A percentile compares a stretch with the other conserved stretches of the same genome.
phyloP scores from a whole-genome alignment of 2,888 invertebrate genomes.

The Malacosoma neustria region DNA sequence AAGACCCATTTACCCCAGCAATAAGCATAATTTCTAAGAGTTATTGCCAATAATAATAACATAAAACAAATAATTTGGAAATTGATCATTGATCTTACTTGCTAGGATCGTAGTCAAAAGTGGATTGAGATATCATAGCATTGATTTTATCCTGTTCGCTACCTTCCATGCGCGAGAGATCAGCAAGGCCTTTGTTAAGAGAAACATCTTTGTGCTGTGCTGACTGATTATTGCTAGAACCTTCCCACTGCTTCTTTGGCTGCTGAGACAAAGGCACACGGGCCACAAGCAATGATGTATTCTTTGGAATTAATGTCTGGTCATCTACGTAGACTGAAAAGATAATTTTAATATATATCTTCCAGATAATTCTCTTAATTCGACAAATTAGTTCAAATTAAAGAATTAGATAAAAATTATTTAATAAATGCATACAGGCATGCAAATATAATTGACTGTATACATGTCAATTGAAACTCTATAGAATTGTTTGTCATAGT shows the following conservation, averaged over 20 bases:
- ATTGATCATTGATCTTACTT: slow-evolving; percentile 79
- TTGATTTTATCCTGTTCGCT: slow-evolving; percentile 98
- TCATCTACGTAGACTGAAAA: slow-evolving; percentile 92
- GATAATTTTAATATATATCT: too few relatives aligned
- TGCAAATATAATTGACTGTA: too few relatives aligned
- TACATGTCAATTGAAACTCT: too few relatives aligned
- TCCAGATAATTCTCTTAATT: too few relatives aligned
- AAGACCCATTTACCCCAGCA: too few relatives aligned
- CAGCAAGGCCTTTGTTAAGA: slow-evolving; percentile 81
- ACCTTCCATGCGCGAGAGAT: slow-evolving; percentile 91
- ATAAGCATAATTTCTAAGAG: too few relatives aligned
- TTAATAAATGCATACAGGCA: too few relatives aligned
- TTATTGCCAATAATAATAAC: too few relatives aligned
- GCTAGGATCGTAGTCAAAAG: slow-evolving; percentile 96
- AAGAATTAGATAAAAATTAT: too few relatives aligned
- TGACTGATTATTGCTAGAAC: slow-evolving; percentile 58
- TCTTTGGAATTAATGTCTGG: slow-evolving; percentile 94
- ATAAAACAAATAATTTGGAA: too few relatives aligned
- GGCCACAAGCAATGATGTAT: slow-evolving; percentile 96
- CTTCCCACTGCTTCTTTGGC: slow-evolving; percentile 86
- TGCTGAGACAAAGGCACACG: slow-evolving; percentile 90
- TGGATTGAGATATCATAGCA: slow-evolving; percentile 98
- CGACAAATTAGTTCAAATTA: too few relatives aligned
- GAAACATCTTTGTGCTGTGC: slow-evolving; percentile 59
- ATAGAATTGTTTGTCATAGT: too few relatives aligned